Percentiles rank a stretch among this genome's conserved stretches.
phyloP scores from a whole-genome alignment of 1,140 invertebrate genomes.

The Scaptomyza hsui region DNA sequence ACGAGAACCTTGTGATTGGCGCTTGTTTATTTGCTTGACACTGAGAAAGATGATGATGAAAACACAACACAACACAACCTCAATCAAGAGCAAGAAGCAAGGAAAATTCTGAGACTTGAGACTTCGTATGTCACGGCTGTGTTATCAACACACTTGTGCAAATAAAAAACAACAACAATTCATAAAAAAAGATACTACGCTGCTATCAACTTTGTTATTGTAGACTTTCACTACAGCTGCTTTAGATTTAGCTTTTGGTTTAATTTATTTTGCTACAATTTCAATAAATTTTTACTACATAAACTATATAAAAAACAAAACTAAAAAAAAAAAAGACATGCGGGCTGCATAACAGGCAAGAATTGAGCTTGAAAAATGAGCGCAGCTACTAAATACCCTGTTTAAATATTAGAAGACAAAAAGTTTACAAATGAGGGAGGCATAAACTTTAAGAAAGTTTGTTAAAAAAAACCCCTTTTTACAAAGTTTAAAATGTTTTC shows the following conservation, averaged over 20 bases:
- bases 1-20: background rate
- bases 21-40: constrained; percentile 4
- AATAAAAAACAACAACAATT: constrained; percentile 20
- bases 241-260: background rate
- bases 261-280: constrained; percentile 18
- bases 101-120: background rate
- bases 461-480: too few species aligned
- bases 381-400: background rate
- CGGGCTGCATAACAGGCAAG: background rate
- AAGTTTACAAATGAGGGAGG: too few species aligned
- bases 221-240: constrained; percentile 31
- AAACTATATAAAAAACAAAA: too few species aligned
- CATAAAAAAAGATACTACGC: background rate
- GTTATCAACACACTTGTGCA: constrained; percentile 29
- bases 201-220: constrained; percentile 8
- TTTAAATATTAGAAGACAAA: too few species aligned
- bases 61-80: background rate
- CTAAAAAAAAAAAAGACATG: too few species aligned
- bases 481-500: background rate
- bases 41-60: constrained; percentile 2
- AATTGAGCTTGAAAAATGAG: background rate
- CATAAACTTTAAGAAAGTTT: too few species aligned
- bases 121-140: constrained; percentile 1
- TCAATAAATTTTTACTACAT: constrained; percentile 10
- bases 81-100: background rate